phyloP scores from a whole-genome alignment of 2,888 invertebrate genomes.

The Taphrorychus bicolor region DNA sequence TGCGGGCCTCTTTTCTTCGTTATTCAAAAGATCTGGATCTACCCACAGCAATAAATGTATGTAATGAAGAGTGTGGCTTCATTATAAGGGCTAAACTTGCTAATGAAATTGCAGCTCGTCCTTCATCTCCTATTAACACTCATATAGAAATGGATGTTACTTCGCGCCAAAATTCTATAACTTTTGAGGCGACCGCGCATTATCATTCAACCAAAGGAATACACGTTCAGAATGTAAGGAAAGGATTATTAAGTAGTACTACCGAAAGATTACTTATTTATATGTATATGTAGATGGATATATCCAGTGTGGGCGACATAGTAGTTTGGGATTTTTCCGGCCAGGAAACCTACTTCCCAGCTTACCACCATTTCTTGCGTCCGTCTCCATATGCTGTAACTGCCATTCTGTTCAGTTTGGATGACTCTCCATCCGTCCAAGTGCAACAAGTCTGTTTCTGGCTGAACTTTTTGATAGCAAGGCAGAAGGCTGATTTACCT shows the following conservation, averaged over 20 bases:
- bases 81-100: not conserved
- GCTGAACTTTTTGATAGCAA: conserved; percentile 75
- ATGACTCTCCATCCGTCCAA: conserved; percentile 72
- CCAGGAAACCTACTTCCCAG: conserved; percentile 72
- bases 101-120: conserved; percentile 46
- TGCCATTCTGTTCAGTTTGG: conserved; percentile 71
- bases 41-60: conserved; percentile 60
- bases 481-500: conserved; percentile 58
- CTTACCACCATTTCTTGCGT: conserved; percentile 77
- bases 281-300: conserved; percentile 60
- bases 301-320: conserved; percentile 68
- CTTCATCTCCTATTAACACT: conserved; percentile 61
- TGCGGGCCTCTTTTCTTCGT: conserved; percentile 71
- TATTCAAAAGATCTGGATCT: conserved; percentile 67
- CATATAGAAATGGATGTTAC: conserved; percentile 69
- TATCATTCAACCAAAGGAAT: conserved; percentile 70
- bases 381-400: conserved; percentile 58
- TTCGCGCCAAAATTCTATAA: conserved; percentile 66
- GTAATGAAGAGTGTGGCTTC: conserved; percentile 26
- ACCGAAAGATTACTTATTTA: conserved; percentile 14
- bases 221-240: conserved; percentile 67
- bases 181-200: conserved; percentile 64
- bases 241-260: conserved; percentile 36
- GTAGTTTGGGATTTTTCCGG: conserved; percentile 81
- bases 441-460: conserved; percentile 74